Percentiles rank a stretch among this genome's conserved stretches.
phyloP scores from a whole-genome alignment of 1,140 invertebrate genomes.

The Venturia canescens region DNA sequence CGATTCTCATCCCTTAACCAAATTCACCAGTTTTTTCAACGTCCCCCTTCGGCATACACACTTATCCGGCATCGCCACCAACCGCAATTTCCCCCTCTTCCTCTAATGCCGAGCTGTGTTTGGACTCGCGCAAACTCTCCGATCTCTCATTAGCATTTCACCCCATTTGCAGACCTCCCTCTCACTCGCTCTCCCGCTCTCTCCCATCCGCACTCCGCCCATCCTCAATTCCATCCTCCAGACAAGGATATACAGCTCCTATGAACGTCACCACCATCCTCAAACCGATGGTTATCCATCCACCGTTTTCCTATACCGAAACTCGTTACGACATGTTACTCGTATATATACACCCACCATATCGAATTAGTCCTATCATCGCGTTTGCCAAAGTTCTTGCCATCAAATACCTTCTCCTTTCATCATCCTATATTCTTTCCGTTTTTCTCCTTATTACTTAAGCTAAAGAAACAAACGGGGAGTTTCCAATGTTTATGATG shows the following conservation, averaged over 20 bases:
- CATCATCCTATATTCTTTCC: not conserved
- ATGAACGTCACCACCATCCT: conserved; percentile 27
- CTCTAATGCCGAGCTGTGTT: conserved; percentile 31
- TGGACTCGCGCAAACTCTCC: conserved; percentile 37
- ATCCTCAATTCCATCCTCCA: conserved; percentile 1
- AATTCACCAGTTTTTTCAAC: conserved; percentile 15
- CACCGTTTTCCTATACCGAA: not conserved
- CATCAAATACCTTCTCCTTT: not conserved
- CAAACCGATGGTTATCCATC: conserved; percentile 15
- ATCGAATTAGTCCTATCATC: conserved; percentile 30
- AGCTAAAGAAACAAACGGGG: too few species aligned
- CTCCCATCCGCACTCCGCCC: not conserved
- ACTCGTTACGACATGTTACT: conserved; percentile 7
- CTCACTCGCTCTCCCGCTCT: conserved; percentile 42
- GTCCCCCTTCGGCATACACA: conserved; percentile 5
- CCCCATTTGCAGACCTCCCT: conserved; percentile 57
- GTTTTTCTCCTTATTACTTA: not conserved
- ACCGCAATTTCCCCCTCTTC: conserved; percentile 45
- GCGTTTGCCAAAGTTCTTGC: conserved; percentile 15
- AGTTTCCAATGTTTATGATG: too few species aligned
- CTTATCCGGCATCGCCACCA: conserved; percentile 37
- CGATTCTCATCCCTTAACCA: conserved; percentile 51
- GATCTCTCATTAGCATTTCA: conserved; percentile 67
- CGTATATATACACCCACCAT: not conserved
- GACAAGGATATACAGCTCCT: not conserved